Conservation (phyloP, 2,888 invertebrate species). For the Dascillus cervinus region DNA sequence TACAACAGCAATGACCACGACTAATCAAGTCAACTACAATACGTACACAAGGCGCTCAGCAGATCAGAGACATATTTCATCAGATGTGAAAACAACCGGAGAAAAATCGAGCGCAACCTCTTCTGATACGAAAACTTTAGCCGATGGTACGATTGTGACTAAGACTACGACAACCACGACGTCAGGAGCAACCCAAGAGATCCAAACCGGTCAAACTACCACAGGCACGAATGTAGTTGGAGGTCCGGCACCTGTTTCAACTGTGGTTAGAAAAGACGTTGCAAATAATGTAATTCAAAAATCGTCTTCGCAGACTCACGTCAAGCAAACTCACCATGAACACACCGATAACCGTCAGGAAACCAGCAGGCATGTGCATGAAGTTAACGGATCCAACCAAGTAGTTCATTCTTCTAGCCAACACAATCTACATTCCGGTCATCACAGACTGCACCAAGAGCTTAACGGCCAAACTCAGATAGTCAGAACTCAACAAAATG, state of each 20-base stretch:
- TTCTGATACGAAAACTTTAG: conserved; percentile 41
- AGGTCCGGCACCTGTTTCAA: too few relatives aligned
- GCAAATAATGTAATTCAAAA: neutral
- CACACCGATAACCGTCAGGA: neutral
- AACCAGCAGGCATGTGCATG: neutral
- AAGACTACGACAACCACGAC: conserved; percentile 21
- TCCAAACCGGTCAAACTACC: conserved; percentile 41
- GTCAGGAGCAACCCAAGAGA: too few relatives aligned
- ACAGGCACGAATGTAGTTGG: conserved; percentile 45
- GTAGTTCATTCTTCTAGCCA: conserved; percentile 36
- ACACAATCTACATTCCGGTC: conserved; percentile 29
- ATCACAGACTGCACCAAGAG: conserved; percentile 12
- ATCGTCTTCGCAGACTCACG: conserved; percentile 1
- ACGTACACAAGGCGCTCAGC: conserved; percentile 28
- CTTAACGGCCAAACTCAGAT: conserved; percentile 13
- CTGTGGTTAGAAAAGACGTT: neutral
- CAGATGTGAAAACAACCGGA: conserved; percentile 32
- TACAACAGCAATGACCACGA: conserved; percentile 46
- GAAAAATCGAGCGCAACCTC: conserved; percentile 21
- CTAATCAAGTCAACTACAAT: conserved; percentile 52
- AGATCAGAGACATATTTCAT: conserved; percentile 14
- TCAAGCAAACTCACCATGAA: neutral
- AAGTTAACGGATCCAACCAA: conserved; percentile 20
- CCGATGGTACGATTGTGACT: conserved; percentile 42
- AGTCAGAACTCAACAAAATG: conserved; percentile 10